A percentile compares a stretch with the other conserved stretches of the same genome.
Evolutionary conservation across 1,140 invertebrate species (phyloP).

Genomic region (Eriosoma lanigerum): DNA sequence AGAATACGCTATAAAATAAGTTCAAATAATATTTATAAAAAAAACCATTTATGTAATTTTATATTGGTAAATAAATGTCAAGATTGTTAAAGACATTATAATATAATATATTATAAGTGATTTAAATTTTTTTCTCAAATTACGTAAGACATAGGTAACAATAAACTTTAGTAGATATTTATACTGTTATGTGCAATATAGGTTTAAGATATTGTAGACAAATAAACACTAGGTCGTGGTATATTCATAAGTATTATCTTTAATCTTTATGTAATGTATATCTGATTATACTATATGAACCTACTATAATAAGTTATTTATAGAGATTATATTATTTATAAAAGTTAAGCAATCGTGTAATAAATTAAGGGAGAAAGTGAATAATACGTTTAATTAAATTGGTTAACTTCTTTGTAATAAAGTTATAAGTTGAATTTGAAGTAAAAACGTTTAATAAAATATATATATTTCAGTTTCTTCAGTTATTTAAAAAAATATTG

Average conservation of each 20-base stretch:
- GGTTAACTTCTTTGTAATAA: no score
- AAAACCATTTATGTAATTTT: neutral
- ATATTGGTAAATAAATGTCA: neutral
- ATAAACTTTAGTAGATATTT: neutral
- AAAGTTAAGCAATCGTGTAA: neutral
- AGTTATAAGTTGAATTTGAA: no score
- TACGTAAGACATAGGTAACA: neutral
- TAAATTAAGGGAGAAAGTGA: neutral
- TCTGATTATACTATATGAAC: neutral
- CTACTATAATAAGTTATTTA: no score
- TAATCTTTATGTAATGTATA: neutral
- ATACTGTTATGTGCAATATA: neutral
- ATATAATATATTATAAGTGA: no score
- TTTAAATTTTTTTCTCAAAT: neutral
- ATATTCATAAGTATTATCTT: neutral
- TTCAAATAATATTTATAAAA: neutral
- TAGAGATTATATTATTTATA: neutral
- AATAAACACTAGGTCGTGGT: neutral
- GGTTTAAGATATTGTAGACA: neutral
- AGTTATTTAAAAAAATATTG: no score
- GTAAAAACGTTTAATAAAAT: no score
- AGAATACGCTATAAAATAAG: neutral
- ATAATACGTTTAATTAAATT: neutral
- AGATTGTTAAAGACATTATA: no score
- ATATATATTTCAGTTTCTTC: no score